Evolutionary conservation across 2,113 vertebrate species (phyloP).

Genomic region (Ophthalmotilapia sp.): DNA sequence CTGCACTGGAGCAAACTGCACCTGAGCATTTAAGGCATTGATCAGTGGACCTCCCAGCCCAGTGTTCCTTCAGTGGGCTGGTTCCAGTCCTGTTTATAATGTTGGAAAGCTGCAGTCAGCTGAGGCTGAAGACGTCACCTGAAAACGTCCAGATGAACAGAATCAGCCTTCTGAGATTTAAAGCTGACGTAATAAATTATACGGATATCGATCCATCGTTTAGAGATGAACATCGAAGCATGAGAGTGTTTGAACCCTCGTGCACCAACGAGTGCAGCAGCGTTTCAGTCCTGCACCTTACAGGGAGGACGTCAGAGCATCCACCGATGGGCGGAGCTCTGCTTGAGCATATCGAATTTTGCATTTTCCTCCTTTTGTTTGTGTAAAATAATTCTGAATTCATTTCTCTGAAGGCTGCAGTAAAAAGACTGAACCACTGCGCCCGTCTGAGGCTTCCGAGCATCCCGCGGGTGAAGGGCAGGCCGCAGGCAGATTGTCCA

Average conservation of each 20-base stretch:
- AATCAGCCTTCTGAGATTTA: not conserved
- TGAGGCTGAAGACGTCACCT: not conserved
- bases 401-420: not conserved
- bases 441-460: fast-evolving
- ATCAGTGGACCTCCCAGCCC: not conserved
- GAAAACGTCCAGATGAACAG: not conserved
- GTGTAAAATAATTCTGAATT: not conserved
- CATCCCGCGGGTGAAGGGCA: not conserved
- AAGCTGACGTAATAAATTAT: not conserved
- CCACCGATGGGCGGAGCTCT: fast-evolving
- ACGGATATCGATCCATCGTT: not conserved
- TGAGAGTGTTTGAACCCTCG: not conserved
- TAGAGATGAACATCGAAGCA: not conserved
- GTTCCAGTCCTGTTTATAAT: fast-evolving
- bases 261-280: not conserved
- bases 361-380: not conserved
- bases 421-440: fast-evolving
- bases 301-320: not conserved
- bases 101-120: not conserved
- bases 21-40: not conserved
- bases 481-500: not conserved
- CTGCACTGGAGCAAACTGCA: not conserved
- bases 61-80: not conserved
- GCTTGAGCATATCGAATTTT: not conserved
- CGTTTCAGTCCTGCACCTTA: not conserved